A percentile compares a stretch with the other conserved stretches of the same genome.
Evolutionary conservation across 2,888 invertebrate genomes (phyloP).

Genomic region (Carabus problematicus): DNA sequence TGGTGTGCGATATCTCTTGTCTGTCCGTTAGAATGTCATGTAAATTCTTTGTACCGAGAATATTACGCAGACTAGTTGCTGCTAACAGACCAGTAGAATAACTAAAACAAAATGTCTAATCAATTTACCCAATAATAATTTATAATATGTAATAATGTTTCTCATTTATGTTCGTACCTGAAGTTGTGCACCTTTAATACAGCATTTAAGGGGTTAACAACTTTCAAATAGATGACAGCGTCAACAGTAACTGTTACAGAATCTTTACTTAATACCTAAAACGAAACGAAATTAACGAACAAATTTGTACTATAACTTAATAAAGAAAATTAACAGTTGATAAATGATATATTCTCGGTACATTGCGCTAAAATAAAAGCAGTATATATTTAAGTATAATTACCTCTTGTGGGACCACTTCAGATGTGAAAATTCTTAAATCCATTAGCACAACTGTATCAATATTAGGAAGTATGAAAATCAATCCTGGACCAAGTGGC

Average conservation of each 20-base stretch:
- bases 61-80: slow-evolving; percentile 86
- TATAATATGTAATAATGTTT: too few species aligned
- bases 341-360: neutral
- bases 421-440: slow-evolving; percentile 91
- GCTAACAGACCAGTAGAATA: slow-evolving; percentile 83
- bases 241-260: slow-evolving; percentile 94
- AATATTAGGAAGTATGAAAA: slow-evolving; percentile 93
- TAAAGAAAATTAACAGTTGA: neutral
- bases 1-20: slow-evolving; percentile 88
- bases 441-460: slow-evolving; percentile 93
- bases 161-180: slow-evolving; percentile 60
- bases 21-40: slow-evolving; percentile 93
- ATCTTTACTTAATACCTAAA: slow-evolving; percentile 85
- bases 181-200: slow-evolving; percentile 78
- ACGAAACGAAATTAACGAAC: slow-evolving; percentile 44
- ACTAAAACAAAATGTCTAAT: slow-evolving; percentile 58
- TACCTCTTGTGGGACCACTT: slow-evolving; percentile 96
- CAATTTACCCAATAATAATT: slow-evolving; percentile 30
- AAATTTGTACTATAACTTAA: neutral
- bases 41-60: slow-evolving; percentile 89
- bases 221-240: slow-evolving; percentile 85
- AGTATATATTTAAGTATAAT: slow-evolving; percentile 34
- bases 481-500: slow-evolving; percentile 85
- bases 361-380: neutral
- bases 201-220: slow-evolving; percentile 79